phyloP scores from a whole-genome alignment of 2,797 vertebrate species.

The Erithacus rubecula region DNA sequence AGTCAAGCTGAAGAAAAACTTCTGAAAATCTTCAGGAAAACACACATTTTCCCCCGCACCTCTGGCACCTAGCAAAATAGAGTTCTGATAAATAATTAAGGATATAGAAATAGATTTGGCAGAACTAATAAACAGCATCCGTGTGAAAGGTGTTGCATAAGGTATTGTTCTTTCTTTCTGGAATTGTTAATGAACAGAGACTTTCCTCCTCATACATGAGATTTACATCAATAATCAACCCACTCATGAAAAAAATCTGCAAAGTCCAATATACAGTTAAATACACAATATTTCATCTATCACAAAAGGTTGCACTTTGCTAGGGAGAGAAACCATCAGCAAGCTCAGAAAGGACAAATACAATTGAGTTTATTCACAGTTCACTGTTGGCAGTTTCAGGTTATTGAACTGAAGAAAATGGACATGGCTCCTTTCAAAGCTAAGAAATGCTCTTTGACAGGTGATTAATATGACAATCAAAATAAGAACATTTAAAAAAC shows the following conservation, averaged over 20 bases:
- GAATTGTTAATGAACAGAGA: neutral
- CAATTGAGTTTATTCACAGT: slow-evolving; percentile 43
- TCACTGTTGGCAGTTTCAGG: slow-evolving; percentile 17
- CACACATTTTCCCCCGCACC: neutral
- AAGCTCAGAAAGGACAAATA: slow-evolving; percentile 43
- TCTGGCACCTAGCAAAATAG: neutral
- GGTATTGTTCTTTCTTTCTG: neutral
- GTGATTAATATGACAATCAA: slow-evolving; percentile 17
- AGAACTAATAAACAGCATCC: neutral
- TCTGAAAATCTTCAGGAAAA: neutral
- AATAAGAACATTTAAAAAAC: neutral
- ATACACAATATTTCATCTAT: neutral
- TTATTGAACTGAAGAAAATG: slow-evolving; percentile 37
- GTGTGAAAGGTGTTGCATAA: neutral
- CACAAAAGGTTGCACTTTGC: neutral
- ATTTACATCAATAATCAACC: neutral
- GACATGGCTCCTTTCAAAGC: neutral
- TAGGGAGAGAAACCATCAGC: neutral
- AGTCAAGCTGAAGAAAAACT: neutral
- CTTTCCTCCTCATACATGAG: neutral
- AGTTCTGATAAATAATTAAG: slow-evolving; percentile 3
- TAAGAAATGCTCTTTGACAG: neutral
- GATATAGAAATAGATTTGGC: neutral
- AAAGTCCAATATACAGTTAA: neutral
- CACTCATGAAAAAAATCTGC: neutral